Conservation (phyloP, 2,888 invertebrate species). For the Drosophila limbata region DNA sequence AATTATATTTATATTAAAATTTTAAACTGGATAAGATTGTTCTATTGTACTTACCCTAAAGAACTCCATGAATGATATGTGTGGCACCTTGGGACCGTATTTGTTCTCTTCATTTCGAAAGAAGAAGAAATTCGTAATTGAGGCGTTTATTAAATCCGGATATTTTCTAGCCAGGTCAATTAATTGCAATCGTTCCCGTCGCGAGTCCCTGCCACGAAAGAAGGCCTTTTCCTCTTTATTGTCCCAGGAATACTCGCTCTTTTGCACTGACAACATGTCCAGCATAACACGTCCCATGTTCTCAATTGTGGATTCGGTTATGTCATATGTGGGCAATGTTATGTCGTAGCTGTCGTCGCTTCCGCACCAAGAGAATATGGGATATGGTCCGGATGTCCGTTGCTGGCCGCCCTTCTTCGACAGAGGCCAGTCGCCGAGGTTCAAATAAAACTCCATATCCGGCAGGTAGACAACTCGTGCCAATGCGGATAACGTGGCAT, state of each 20-base stretch:
- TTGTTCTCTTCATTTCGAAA: constrained; percentile 92
- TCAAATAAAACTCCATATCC: constrained; percentile 95
- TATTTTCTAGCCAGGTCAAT: constrained; percentile 91
- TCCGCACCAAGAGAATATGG: constrained; percentile 98
- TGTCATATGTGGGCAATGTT: constrained; percentile 97
- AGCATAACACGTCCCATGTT: constrained; percentile 96
- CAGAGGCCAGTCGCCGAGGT: constrained; percentile 98
- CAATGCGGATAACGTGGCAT: constrained; percentile 93
- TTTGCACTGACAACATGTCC: constrained; percentile 96
- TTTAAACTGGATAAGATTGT: neutral
- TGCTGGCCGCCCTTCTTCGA: constrained; percentile 86
- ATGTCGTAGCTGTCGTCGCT: constrained; percentile 94
- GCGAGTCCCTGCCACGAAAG: constrained; percentile 97
- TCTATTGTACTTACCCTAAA: constrained; percentile 90
- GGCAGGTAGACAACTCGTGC: constrained; percentile 92
- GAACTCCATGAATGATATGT: constrained; percentile 96
- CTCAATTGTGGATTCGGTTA: constrained; percentile 96
- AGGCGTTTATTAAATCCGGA: constrained; percentile 94
- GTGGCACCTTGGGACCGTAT: constrained; percentile 94
- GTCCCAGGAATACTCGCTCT: constrained; percentile 90
- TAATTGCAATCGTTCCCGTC: constrained; percentile 92
- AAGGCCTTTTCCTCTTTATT: constrained; percentile 91
- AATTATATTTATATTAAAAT: neutral
- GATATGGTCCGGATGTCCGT: constrained; percentile 87
- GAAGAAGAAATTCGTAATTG: constrained; percentile 98